Base-by-base conservation (phyloP, 2,797 vertebrate species). In the Darevskia nairensis region DNA sequence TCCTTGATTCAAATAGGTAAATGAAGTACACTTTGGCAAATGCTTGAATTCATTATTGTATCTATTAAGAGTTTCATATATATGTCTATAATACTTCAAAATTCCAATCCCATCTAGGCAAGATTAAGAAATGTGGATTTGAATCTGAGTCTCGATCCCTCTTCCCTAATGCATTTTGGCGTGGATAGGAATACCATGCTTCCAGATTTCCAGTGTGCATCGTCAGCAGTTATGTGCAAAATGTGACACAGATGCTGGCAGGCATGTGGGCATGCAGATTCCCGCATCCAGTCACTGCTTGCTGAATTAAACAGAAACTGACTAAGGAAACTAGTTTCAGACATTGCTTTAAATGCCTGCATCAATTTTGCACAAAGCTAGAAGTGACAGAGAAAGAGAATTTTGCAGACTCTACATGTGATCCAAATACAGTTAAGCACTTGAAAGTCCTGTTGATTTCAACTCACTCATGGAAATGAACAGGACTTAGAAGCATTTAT, bases 401-500 rank as follows among this genome's bases (percentile, higher is more conserved):
- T 64, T 64, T 21, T 7, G 61, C 17, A 64, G 61, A 64, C 61
- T 23, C 17, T 15, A 64, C 19, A 61, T 64, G 61, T 64, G 61
- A 64, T 23, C 61, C 61, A 64, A 64, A 19, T 8, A 64, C 61
- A 64, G 61, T 19, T 64, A 64, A 64, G 21, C 29, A 72, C n/a
- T 82, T 82, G 21, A 69, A 29, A 46, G 81, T 68, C 64, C 44
- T 74, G 71, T 83, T 83, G 66, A 72, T 25, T 83, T 72, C n/a
- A 71, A n/a, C 44, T 83, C 55, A 46, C 68, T 46, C 41, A 25
- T 32, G n/a, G 59, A 83, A 55, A 72, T 72, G 25, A 50, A 72
- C 46, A 72, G 17, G 8, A 72, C 46, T 72, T 50, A 50, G 46
- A n/a, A 72, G 69, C n/a, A 55, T 55, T 55, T 55, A 55, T 55